Base-by-base conservation (phyloP, 2,113 vertebrate species). In the Podarcis raffonei region DNA sequence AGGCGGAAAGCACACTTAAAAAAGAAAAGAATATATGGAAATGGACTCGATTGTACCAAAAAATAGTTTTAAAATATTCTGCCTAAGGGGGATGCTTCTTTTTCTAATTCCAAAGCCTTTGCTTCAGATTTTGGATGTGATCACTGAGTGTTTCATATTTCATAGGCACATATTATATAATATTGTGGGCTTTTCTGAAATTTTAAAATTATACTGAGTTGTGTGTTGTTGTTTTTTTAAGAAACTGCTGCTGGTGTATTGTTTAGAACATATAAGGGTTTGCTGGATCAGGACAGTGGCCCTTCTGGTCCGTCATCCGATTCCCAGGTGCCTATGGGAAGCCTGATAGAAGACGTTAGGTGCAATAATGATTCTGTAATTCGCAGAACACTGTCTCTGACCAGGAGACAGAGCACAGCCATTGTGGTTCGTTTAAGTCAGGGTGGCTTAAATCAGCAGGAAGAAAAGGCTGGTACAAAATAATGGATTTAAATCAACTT, bases 51-150 rank as follows among this genome's bases (percentile, higher is more conserved):
- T 25, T 35, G 39, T n/a, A 53, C 0, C 13, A 5, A 1, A 2
- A 35, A 35, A 71, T 72, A 20, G 48, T 30, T 53, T 5, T 59
- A 7, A 12, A 86, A 72, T 84, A 78, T 11, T 16, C 48, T 2
- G 57, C 79, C 20, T 3, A 7, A 0, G 0, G 32, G 6, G 3
- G 74, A 11, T 2, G 0, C 39, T 32, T 80, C 78, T 72, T 74
- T 53, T 25, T 53, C 23, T 65, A 39, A 48, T 76, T 83, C 39
- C 62, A 66, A 25, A 82, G 27, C 42, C 71, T 76, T 27, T 53
- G 1, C 39, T 57, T 30, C 30, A 68, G 1, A 11, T 35, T 86
- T 88, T 53, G 39, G 20, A 35, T 72, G 48, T 9, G 59, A 15
- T 69, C 12, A 76, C 66, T 77, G 11, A 25, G 32, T 3, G 27